phyloP scores from a whole-genome alignment of 2,797 vertebrate genomes.

The Vireo griseus region DNA sequence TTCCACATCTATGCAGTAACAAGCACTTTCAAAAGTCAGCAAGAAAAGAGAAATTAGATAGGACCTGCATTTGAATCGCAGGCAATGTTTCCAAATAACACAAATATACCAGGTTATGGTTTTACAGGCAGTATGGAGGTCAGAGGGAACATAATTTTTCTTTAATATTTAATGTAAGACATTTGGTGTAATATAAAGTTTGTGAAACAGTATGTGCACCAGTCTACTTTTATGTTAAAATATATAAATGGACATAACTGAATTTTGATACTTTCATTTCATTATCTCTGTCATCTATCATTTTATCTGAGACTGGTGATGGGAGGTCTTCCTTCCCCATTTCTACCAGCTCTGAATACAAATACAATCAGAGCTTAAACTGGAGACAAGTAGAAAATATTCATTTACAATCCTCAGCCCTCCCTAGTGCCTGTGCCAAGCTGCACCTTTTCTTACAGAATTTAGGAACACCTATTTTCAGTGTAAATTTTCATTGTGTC shows the following conservation, averaged over 20 bases:
- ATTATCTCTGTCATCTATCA: background rate
- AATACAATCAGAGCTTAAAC: background rate
- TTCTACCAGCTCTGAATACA: background rate
- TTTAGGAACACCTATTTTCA: background rate
- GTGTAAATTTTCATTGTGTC: background rate
- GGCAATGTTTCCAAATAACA: background rate
- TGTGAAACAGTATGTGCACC: background rate
- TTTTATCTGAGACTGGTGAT: background rate
- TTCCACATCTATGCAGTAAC: background rate
- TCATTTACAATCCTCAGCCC: background rate
- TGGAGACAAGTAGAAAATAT: background rate
- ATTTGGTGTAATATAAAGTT: background rate
- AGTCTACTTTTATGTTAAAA: background rate
- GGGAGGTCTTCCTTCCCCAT: background rate
- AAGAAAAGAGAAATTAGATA: background rate
- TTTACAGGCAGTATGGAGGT: background rate
- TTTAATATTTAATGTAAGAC: background rate
- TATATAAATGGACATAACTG: background rate
- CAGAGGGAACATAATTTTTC: background rate
- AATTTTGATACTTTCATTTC: background rate
- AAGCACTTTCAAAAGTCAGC: background rate
- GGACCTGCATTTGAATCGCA: background rate
- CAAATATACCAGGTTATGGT: accelerated
- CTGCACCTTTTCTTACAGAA: accelerated
- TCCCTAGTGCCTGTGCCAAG: background rate